Base-by-base conservation (phyloP, 2,888 invertebrate species). In the Drosophila incognita region DNA sequence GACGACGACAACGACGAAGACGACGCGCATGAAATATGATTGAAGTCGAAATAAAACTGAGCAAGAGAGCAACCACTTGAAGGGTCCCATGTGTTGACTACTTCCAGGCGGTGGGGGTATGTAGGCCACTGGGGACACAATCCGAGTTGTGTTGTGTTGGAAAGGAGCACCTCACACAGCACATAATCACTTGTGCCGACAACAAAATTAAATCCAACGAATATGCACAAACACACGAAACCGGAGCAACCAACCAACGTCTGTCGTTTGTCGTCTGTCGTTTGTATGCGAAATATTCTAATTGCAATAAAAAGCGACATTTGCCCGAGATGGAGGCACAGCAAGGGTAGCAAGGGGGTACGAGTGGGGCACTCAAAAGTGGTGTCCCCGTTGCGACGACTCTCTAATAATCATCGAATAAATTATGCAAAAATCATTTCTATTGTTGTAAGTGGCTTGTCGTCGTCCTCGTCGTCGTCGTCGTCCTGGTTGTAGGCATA, bases 371-470 rank as follows among this genome's bases (percentile, higher is more conserved):
- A 74, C 82, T 84, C 69, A 56, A 69, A 75, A 77, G 64, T 69
- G 69, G 65, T 79, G 33, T 71, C 58, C 59, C 58, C 53, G 66
- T 72, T 62, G 54, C 75, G 58, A 62, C 62, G 72, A 61, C 76
- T 77, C 60, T 83, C 91, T 92, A 92, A 93, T 92, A 92, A 92
- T 92, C 92, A 93, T 92, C 90, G 92, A 92, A 92, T 93, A 92
- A 92, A 92, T 92, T 92, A 93, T 92, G 92, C 90, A 92, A 90
- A 92, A 92, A 92, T 92, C 89, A 85, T 87, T 85, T 81, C 82
- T 81, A 90, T 90, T 89, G 83, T 87, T 81, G 76, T 81, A 87
- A 90, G 90, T 89, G 89, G 78, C 87, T 82, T 87, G 82, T 81
- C 81, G 70, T 70, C 69, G 74, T 53, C 60, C 4, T 56, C n/a